Conservation (phyloP, 2,113 vertebrate genomes). For the Chitala chitala region DNA sequence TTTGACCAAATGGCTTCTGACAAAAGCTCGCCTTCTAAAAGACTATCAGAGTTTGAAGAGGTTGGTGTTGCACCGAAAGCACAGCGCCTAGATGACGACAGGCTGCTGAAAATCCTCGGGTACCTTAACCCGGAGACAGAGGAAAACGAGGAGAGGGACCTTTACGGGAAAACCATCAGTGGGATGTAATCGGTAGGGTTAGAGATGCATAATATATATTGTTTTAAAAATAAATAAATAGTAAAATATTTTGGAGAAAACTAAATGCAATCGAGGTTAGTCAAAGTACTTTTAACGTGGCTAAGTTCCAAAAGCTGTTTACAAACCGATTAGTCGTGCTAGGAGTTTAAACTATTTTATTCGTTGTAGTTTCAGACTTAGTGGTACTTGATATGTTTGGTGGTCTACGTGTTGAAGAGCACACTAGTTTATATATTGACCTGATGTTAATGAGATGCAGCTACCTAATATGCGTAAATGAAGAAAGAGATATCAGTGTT, state of each 20-base stretch:
- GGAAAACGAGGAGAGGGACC: constrained; percentile 64
- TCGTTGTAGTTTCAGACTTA: constrained; percentile 34
- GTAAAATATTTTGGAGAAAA: constrained; percentile 55
- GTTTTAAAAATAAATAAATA: constrained; percentile 27
- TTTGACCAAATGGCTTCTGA: constrained; percentile 63
- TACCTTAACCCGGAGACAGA: constrained; percentile 79
- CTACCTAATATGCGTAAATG: constrained; percentile 38
- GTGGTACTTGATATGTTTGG: constrained; percentile 42
- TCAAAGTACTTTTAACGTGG: constrained; percentile 41
- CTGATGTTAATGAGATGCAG: constrained; percentile 35
- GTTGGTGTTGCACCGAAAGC: constrained; percentile 46
- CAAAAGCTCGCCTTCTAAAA: constrained; percentile 56
- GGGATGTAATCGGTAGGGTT: constrained; percentile 53
- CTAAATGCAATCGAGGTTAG: constrained; percentile 44
- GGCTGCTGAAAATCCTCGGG: constrained; percentile 77
- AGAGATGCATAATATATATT: constrained; percentile 35
- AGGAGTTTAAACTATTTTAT: constrained; percentile 25
- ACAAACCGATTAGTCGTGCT: constrained; percentile 32
- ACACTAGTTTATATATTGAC: no score
- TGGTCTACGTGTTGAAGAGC: no score
- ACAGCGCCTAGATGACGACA: constrained; percentile 73
- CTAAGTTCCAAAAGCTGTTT: constrained; percentile 31
- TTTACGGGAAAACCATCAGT: constrained; percentile 64
- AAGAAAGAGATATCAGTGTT: constrained; percentile 38
- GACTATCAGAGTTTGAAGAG: constrained; percentile 50